Percentiles rank a stretch among this genome's conserved stretches.
These are phyloP conservation scores for Endomychus coccineus DNA, from an alignment of 2,888 invertebrate genomes.

Conservation along the genomic window DNA sequence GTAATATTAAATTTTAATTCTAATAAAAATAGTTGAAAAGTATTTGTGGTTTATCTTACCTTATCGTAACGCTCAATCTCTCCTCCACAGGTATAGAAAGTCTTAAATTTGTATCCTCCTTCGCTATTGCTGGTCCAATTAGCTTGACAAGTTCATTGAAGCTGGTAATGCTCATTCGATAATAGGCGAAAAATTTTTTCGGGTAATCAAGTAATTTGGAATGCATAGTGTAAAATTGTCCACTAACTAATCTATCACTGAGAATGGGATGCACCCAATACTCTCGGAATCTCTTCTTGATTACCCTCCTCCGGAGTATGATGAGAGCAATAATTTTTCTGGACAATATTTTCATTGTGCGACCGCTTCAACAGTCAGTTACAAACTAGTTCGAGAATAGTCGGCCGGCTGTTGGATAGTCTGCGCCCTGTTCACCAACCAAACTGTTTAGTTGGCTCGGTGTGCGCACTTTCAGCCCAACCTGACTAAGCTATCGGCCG, in stretches of 20 bases:
- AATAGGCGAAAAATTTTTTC: slow-evolving; percentile 16
- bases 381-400: slow-evolving; percentile 2
- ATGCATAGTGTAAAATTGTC: slow-evolving; percentile 18
- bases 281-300: slow-evolving; percentile 17
- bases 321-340: slow-evolving; percentile 10
- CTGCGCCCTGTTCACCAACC: slow-evolving; percentile 9
- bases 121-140: slow-evolving; percentile 13
- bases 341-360: slow-evolving; percentile 13
- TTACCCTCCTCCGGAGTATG: slow-evolving; percentile 10
- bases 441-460: too few species aligned
- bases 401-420: slow-evolving; percentile 11
- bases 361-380: slow-evolving; percentile 1
- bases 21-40: slow-evolving; percentile 6
- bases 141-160: slow-evolving; percentile 14
- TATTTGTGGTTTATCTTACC: slow-evolving; percentile 12
- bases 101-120: slow-evolving; percentile 12
- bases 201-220: slow-evolving; percentile 14
- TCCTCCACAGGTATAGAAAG: slow-evolving; percentile 13
- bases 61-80: slow-evolving; percentile 13
- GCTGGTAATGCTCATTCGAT: slow-evolving; percentile 14
- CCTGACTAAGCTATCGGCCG: too few species aligned
- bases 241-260: slow-evolving; percentile 17
- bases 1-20: too few species aligned
- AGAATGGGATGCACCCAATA: slow-evolving; percentile 18
- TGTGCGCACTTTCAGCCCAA: too few species aligned